A percentile compares a stretch with the other conserved stretches of the same genome.
These are phyloP conservation scores for Bubalus kerabau DNA, from an alignment of 2,113 vertebrate genomes.

Conservation along the genomic window DNA sequence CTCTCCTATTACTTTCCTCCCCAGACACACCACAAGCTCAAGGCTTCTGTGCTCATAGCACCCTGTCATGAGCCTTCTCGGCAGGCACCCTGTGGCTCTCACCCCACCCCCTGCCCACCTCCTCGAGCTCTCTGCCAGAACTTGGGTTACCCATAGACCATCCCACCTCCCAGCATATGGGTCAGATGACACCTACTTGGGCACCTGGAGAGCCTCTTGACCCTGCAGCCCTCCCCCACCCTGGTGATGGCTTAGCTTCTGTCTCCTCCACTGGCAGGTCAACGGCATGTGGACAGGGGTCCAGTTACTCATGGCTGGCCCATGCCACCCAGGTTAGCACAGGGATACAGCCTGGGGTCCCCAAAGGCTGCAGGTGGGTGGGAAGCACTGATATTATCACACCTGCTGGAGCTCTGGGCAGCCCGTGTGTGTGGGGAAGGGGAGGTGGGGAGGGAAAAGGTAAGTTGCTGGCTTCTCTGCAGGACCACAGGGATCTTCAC, in stretches of 20 bases:
- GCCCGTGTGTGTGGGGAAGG: fast-evolving
- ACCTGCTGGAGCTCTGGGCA: background rate
- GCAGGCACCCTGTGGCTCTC: fast-evolving
- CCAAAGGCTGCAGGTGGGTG: too few relatives aligned
- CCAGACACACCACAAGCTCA: background rate
- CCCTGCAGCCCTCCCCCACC: fast-evolving
- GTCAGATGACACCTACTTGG: background rate
- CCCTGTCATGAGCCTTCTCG: fast-evolving
- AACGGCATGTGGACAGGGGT: fast-evolving
- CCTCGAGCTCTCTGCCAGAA: fast-evolving
- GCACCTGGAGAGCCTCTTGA: background rate
- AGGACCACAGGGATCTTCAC: background rate
- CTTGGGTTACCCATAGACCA: fast-evolving
- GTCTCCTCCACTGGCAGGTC: fast-evolving
- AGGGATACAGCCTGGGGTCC: fast-evolving
- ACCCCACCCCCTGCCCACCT: background rate
- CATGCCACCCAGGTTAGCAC: fast-evolving
- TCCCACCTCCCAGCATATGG: fast-evolving
- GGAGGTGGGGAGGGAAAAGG: fast-evolving
- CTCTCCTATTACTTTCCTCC: too few relatives aligned
- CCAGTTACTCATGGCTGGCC: fast-evolving
- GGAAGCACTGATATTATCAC: fast-evolving
- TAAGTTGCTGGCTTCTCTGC: fast-evolving
- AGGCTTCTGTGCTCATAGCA: background rate
- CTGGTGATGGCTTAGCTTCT: fast-evolving